A percentile compares a stretch with the other conserved stretches of the same genome.
Evolutionary conservation across 2,113 vertebrate genomes (phyloP).

Genomic region (Trinectes maculatus): DNA sequence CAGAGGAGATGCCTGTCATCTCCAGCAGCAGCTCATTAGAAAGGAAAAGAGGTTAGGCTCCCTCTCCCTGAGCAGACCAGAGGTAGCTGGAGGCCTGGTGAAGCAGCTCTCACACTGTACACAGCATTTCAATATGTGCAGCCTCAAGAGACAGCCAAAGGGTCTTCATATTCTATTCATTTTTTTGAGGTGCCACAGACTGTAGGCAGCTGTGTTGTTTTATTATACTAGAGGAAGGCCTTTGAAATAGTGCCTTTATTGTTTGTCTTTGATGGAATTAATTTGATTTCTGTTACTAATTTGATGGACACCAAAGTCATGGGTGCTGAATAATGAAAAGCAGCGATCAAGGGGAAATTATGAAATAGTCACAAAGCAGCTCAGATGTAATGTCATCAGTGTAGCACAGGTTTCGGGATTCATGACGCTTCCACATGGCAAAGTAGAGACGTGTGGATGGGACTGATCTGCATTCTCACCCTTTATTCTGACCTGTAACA

Average conservation of each 20-base stretch:
- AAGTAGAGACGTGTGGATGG: too few relatives aligned
- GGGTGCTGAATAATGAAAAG: neutral
- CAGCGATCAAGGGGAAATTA: neutral
- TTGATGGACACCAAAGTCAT: neutral
- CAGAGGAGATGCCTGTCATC: constrained; percentile 39
- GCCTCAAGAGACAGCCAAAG: constrained; percentile 15
- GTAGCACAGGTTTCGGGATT: neutral
- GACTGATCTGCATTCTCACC: too few relatives aligned
- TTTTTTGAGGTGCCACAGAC: constrained; percentile 1
- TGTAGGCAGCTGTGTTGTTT: neutral
- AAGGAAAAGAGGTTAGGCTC: constrained; percentile 26
- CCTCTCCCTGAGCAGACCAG: constrained; percentile 23
- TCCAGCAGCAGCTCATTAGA: constrained; percentile 50
- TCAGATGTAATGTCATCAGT: neutral
- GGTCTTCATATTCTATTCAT: constrained; percentile 25
- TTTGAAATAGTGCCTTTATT: constrained; percentile 8
- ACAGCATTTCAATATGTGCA: constrained; percentile 3
- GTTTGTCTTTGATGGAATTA: neutral
- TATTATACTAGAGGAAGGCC: constrained; percentile 18
- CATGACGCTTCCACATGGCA: too few relatives aligned
- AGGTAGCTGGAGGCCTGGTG: constrained; percentile 11
- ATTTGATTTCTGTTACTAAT: neutral
- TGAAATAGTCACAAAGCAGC: neutral
- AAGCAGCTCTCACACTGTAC: too few relatives aligned
- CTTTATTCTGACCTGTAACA: too few relatives aligned